Evolutionary conservation across 2,888 invertebrate genomes (phyloP), one percentile per base, ranked within the genome.

Genomic region (Axea sp.): DNA sequence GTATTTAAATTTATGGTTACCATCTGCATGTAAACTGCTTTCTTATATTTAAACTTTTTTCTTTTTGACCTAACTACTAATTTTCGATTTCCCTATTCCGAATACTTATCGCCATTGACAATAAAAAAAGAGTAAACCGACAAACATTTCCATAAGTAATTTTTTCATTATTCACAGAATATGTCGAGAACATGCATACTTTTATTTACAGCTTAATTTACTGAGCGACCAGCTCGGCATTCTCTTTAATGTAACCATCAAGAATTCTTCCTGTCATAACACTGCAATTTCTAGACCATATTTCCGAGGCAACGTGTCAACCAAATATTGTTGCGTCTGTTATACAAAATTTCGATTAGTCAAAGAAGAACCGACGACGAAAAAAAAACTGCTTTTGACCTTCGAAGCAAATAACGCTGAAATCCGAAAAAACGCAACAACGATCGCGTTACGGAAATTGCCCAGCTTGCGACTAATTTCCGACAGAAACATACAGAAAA

Each of bases 401-500:
- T 41, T 30, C 59, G 72, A 73, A 71, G 68, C 64, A 71, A 69
- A 74, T 60, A 74, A 67, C 60, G 53, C 5, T 8, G 43, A 62
- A 43, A 53, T 51, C 60, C 47, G 64, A 57, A 65, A 64, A 57
- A 41, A 31, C 28, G 47, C 35, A 35, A 49, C 51, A 31, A 19
- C 28, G 14, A 72, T 55, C 53, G 73, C 57, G 41, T 53, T 73
- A 57, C 62, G 62, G 68, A 73, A 73, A 73, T 73, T 64, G 31
- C 51, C 31, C 60, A 6, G 60, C 26, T 53, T 47, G 59, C 67
- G 55, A 67, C 59, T 55, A 53, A 57, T 65, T 39, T 39, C 11
- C 31, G 28, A 11, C n/a, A 33, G 49, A 71, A 60, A 51, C 37
- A 7, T 28, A 30, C 30, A 47, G 77, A 80, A 79, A 80, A 80